These are phyloP conservation scores for Vulpes ferrilata DNA, from an alignment of 2,113 vertebrate species.

Conservation along the genomic window DNA sequence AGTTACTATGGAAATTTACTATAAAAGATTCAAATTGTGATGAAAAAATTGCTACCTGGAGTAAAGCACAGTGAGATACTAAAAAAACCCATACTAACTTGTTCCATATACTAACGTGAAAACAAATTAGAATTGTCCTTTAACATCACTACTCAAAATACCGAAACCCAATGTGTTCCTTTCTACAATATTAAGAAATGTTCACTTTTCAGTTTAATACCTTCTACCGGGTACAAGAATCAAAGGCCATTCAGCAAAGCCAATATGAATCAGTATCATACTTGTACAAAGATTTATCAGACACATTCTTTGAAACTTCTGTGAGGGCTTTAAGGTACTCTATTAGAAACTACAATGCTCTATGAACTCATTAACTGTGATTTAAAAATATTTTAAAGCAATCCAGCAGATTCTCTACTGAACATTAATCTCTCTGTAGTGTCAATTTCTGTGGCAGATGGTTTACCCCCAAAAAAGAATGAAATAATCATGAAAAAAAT, in stretches of 20 bases:
- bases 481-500: slow-evolving; percentile 54
- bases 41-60: slow-evolving; percentile 39
- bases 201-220: background rate
- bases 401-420: background rate
- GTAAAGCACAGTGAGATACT: slow-evolving; percentile 31
- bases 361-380: slow-evolving; percentile 8
- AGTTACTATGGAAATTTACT: slow-evolving; percentile 39
- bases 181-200: background rate
- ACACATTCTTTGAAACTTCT: slow-evolving; percentile 40
- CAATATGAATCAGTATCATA: slow-evolving; percentile 29
- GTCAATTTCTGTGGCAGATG: slow-evolving; percentile 28
- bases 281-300: slow-evolving; percentile 36
- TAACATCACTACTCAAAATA: slow-evolving; percentile 39
- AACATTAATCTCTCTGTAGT: slow-evolving; percentile 25
- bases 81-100: slow-evolving; percentile 7
- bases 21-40: slow-evolving; percentile 52
- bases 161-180: background rate
- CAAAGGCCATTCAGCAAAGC: slow-evolving; percentile 61
- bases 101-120: slow-evolving; percentile 43
- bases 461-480: slow-evolving; percentile 14
- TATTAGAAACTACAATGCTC: slow-evolving; percentile 9
- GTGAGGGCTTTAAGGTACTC: slow-evolving; percentile 17
- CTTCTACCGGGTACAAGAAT: background rate
- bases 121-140: slow-evolving; percentile 46
- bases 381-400: slow-evolving; percentile 42